Base-by-base conservation (phyloP, 2,888 invertebrate genomes). In the Ctena decussata region DNA sequence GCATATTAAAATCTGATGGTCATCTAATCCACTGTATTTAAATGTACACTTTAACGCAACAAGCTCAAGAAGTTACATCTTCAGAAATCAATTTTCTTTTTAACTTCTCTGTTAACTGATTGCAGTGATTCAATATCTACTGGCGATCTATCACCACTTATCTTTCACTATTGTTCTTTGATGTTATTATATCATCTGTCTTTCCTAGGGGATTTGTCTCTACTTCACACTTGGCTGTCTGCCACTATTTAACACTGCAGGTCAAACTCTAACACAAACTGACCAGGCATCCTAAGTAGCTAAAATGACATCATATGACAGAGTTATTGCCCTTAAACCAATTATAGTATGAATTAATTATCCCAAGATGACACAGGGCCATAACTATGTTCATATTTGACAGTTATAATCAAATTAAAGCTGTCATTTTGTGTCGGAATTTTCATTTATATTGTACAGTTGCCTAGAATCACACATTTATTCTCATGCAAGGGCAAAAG, bases 91-190 rank as follows among this genome's bases (percentile, higher is more conserved):
- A 49, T 49, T 49, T 18, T 49, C n/a, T 5, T 21, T 21, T 49
- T 49, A 15, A 3, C 21, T 49, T 49, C 18, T 49, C 49, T 21
- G 18, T 21, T 21, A 49, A 18, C 21, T 18, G 49, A 49, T 49
- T 49, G 49, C n/a, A 49, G 5, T 5, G 12, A 3, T 8, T 57
- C 27, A 3, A 57, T 27, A 27, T 27, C 27, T 27, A 3, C n/a
- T 27, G 2, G 5, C 57, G 6, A 57, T 57, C 57, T 57, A 57
- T 57, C 57, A 57, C 27, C 6, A 57, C 35, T 6, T 27, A 60
- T 60, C 65, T 65, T 65, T 35, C 35, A 3, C 32, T 65, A 65
- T 65, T 65, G 32, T 65, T 65, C 65, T 65, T 65, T 65, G 65
- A 65, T 35, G 65, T 65, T 65, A 35, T 65, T 12, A 32, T 35